A percentile compares a stretch with the other conserved stretches of the same genome.
Conservation (phyloP, 1,140 invertebrate species). For the Sinella curviseta region DNA sequence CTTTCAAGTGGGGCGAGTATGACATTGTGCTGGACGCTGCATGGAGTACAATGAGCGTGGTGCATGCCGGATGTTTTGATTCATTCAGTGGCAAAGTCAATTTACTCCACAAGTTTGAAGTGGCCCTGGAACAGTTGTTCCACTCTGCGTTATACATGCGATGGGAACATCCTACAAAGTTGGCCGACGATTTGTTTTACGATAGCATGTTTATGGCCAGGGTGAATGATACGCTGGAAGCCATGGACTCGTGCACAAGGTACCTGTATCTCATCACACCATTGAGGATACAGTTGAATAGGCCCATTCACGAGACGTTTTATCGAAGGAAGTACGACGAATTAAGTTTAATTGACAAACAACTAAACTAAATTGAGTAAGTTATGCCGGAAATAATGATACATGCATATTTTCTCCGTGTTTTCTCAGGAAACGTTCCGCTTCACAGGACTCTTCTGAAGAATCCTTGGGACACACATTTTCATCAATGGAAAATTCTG, state of each 20-base stretch:
- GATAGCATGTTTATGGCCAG: conserved; percentile 26
- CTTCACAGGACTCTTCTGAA: too few relatives aligned
- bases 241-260: conserved; percentile 25
- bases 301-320: background rate
- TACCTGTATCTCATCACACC: conserved; percentile 19
- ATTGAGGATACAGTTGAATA: background rate
- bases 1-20: conserved; percentile 32
- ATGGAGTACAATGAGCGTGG: conserved; percentile 29
- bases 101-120: conserved; percentile 26
- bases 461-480: too few relatives aligned
- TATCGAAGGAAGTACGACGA: background rate
- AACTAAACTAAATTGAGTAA: too few relatives aligned
- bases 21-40: conserved; percentile 32
- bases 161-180: conserved; percentile 22
- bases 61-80: conserved; percentile 30
- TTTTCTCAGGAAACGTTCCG: too few relatives aligned
- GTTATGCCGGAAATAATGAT: too few relatives aligned
- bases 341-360: too few relatives aligned
- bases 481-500: too few relatives aligned
- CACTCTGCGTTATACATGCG: background rate
- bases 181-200: background rate
- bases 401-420: too few relatives aligned
- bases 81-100: conserved; percentile 24
- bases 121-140: conserved; percentile 35
- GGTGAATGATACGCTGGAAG: conserved; percentile 24